A percentile compares a stretch with the other conserved stretches of the same genome.
Conservation (phyloP, 2,888 invertebrate genomes). For the Ecdyonurus torrentis region DNA sequence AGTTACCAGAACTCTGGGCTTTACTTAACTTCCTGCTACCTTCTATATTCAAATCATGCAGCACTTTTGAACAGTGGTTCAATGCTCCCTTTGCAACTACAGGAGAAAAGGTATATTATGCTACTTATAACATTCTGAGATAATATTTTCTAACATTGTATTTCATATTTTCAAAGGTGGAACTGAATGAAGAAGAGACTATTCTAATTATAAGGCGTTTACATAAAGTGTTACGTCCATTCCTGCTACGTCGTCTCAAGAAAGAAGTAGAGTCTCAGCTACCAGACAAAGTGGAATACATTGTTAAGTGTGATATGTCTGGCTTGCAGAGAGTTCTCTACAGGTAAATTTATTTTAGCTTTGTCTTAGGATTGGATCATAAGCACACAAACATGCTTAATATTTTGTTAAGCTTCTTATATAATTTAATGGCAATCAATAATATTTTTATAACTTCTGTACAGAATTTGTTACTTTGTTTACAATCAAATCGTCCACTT, state of each 20-base stretch:
- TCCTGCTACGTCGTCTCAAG: conserved; percentile 40
- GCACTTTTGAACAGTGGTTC: conserved; percentile 50
- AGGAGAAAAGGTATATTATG: conserved; percentile 32
- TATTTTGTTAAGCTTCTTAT: not conserved
- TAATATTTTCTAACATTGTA: not conserved
- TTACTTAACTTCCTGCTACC: conserved; percentile 44
- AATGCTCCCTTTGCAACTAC: conserved; percentile 50
- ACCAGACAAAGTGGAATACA: conserved; percentile 45
- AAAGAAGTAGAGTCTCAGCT: conserved; percentile 47
- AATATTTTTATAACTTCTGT: not conserved
- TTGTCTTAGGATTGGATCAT: no score
- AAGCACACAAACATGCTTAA: no score
- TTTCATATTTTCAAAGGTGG: conserved; percentile 25
- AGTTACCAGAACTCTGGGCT: conserved; percentile 45
- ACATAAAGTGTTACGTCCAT: conserved; percentile 47
- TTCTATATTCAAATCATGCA: conserved; percentile 42
- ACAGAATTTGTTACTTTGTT: not conserved
- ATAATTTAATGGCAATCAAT: not conserved
- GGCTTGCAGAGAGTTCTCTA: conserved; percentile 38
- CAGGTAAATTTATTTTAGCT: conserved; percentile 16
- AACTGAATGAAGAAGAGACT: conserved; percentile 46
- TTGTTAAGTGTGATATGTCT: conserved; percentile 47
- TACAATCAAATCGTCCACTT: not conserved
- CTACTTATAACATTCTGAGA: not conserved
- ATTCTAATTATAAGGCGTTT: conserved; percentile 45